Evolutionary conservation across 64 coral and sea anemone genomes (phyloP).

Genomic region (Stichodactyla helianthus): DNA sequence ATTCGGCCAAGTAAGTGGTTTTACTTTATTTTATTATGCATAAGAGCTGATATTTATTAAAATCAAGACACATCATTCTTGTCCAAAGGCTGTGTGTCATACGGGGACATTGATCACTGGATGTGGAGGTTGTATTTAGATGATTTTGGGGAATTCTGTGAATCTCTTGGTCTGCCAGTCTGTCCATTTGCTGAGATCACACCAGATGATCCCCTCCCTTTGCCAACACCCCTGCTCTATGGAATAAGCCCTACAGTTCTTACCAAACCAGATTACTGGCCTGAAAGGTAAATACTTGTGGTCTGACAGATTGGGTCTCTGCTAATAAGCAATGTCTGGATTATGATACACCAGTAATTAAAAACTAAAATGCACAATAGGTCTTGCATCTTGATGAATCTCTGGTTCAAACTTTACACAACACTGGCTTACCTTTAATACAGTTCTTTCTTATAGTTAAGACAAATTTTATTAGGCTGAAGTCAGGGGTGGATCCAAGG

Average conservation of each 20-base stretch:
- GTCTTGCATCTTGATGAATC: too few relatives aligned
- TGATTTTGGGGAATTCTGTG: constrained; percentile 86
- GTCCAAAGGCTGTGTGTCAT: constrained; percentile 56
- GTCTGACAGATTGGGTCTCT: not conserved
- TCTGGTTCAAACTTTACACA: too few relatives aligned
- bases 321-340: too few relatives aligned
- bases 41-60: too few relatives aligned
- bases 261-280: constrained; percentile 76
- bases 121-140: constrained; percentile 89
- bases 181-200: constrained; percentile 72
- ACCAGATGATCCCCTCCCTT: constrained; percentile 46
- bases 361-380: too few relatives aligned
- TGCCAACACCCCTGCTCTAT: constrained; percentile 60
- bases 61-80: not conserved
- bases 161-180: constrained; percentile 71
- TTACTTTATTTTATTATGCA: too few relatives aligned
- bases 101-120: constrained; percentile 86
- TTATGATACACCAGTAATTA: too few relatives aligned
- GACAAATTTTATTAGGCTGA: too few relatives aligned
- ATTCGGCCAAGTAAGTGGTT: too few relatives aligned
- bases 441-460: too few relatives aligned
- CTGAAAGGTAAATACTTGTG: constrained; percentile 33
- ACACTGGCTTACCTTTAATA: too few relatives aligned
- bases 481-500: too few relatives aligned
- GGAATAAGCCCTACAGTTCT: constrained; percentile 76